Base-by-base conservation (phyloP, 1,140 invertebrate genomes). In the Drosophila pruinosa region DNA sequence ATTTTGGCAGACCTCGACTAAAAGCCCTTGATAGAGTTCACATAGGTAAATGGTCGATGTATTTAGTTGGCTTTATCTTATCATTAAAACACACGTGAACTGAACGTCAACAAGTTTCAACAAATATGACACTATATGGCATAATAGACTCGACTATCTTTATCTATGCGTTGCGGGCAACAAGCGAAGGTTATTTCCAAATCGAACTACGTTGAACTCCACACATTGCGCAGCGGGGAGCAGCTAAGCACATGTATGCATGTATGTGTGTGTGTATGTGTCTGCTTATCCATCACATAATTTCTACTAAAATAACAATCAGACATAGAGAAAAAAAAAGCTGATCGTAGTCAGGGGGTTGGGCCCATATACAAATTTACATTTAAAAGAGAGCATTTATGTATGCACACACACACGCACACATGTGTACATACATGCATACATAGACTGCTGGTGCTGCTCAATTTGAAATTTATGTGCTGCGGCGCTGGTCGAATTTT, bases 31-130 rank as follows among this genome's bases (percentile, higher is more conserved):
- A 14, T 6, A 67, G 74, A 78, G 78, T 82, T 82, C 78, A 50
- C 57, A 31, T 47, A 68, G 75, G 53, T 59, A 54, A 54, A 58
- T 45, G 28, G 14, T 38, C 28, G 6, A 17, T 10, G 4, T n/a
- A n/a, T n/a, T n/a, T n/a, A n/a, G n/a, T n/a, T n/a, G 2, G 2
- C 21, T 45, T 64, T 65, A 83, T 83, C 79, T 83, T 83, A 82
- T 82, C 79, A 75, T 78, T 83, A 72, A 77, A 54, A 28, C 47
- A 58, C 79, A 82, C 79, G 79, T 78, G 79, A 57, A 75, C 65
- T 38, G 56, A 83, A 78, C 65, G 45, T 22, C 34, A 83, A 79
- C 56, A 61, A 59, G 54, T 61, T 68, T 41, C 8, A 21, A 34
- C 45, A 67, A 59, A 21, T 59, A 41, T 68, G 56, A 61, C 45